Conservation (phyloP, 2,113 vertebrate genomes). For the Platycercus adscitus region DNA sequence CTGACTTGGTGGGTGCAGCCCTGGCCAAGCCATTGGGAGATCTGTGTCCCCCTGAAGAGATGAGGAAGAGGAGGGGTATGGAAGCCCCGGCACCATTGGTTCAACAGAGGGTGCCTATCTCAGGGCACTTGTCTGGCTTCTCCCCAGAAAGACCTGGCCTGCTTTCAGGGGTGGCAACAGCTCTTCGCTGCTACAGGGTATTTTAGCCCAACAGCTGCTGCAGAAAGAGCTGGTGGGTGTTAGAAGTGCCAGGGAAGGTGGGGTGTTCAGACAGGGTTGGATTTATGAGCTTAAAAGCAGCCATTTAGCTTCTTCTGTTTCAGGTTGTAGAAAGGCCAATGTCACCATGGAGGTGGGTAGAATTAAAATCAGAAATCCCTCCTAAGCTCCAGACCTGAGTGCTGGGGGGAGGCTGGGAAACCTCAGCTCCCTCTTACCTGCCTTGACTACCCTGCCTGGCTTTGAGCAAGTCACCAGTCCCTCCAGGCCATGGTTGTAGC, state of each 20-base stretch:
- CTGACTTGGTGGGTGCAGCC: background rate
- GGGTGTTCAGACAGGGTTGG: background rate
- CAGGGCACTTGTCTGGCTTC: background rate
- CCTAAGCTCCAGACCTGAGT: slow-evolving; percentile 23
- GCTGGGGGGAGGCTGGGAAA: background rate
- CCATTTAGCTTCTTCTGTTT: slow-evolving; percentile 32
- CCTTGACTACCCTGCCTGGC: background rate
- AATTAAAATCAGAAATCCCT: slow-evolving; percentile 54
- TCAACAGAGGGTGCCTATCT: background rate
- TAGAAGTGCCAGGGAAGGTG: background rate
- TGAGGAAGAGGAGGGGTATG: fast-evolving
- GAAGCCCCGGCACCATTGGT: background rate
- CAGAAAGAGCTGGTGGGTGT: fast-evolving
- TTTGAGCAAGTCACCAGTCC: background rate
- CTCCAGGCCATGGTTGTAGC: background rate
- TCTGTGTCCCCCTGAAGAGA: background rate
- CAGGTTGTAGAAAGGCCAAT: slow-evolving; percentile 59
- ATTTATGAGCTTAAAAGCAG: slow-evolving; percentile 45
- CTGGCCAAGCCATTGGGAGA: background rate
- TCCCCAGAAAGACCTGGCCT: background rate
- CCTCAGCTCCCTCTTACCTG: background rate
- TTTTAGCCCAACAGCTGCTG: background rate
- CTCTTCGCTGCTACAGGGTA: background rate
- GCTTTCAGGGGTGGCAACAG: background rate
- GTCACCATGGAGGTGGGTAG: slow-evolving; percentile 46